Base-by-base conservation (phyloP, 2,888 invertebrate genomes). In the Anorthoa munda region DNA sequence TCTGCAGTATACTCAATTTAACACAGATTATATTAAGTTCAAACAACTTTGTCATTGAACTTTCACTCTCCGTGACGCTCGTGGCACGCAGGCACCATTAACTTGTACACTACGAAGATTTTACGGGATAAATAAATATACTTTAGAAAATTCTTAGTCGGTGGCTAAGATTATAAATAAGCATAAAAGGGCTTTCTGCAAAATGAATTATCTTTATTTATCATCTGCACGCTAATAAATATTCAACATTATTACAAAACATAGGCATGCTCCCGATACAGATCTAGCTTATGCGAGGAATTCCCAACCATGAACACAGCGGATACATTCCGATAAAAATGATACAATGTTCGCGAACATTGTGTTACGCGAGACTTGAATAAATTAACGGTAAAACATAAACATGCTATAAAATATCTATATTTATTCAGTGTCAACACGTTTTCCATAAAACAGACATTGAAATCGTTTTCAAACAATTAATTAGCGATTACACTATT, bases 401-500 rank as follows among this genome's bases (percentile, higher is more conserved):
- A 75, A 77, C 61, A 72, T 72, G 46, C 70, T 67, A 71, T 86
- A 84, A 86, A 85, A 70, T 79, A 74, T 68, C 53, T 74, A 71
- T 83, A 82, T 87, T 83, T 86, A 87, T 85, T 82, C 55, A 79
- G 73, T 82, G 85, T 84, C 86, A 87, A 85, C 79, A 85, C 74
- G 69, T 72, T 84, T 79, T 78, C 77, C 79, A 87, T 86, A 86
- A 82, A 82, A 67, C 77, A 73, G 69, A 76, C 85, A 77, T 83
- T 77, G 80, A 81, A 83, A 85, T 82, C 39, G 80, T 85, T 84
- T 80, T 80, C 64, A 85, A 82, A 84, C 87, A 86, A 90, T 90
- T 89, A 91, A 90, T 91, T 88, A 89, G 82, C 85, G 83, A 90
- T 90, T 87, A 88, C 84, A 82, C 90, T 89, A 93, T 94, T 93